Evolutionary conservation across 2,797 vertebrate genomes (phyloP), one percentile per base, ranked within the genome.

Genomic region (Catamblyrhynchus diadema): DNA sequence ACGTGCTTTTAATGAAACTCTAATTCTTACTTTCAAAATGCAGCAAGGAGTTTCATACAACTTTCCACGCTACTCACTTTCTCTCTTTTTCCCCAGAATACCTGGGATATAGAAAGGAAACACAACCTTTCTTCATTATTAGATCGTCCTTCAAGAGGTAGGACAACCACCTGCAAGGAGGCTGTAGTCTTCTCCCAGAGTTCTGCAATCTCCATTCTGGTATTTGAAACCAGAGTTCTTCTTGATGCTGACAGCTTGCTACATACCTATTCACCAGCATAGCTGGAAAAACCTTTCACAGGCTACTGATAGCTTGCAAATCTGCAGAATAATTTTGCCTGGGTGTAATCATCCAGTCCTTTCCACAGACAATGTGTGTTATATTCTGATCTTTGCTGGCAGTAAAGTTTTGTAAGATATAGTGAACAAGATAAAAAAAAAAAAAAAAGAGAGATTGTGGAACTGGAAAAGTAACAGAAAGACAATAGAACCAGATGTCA

Each of bases 261-360:
- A 66, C 0, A 0, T 25, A 35, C 9, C 17, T 47, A 42, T 28
- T 77, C 42, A 62, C 7, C 24, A 59, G 9, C 44, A 57, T 13
- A 81, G 37, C 9, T 35, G 8, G 33, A n/a, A n/a, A 69, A 77
- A 82, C 18, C 25, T 66, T 81, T 67, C 44, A 41, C 16, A 47
- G 24, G 61, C 27, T 90, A 37, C 51, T 57, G 44, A 62, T 18
- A 77, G 12, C 17, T 86, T 48, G 27, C 25, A 90, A 48, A 74
- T 81, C 74, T 83, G 27, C 11, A 64, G 65, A 80, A 44, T 77
- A 66, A 56, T 65, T 79, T n/a, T 85, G 23, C 20, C 25, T 77
- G 50, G 3, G 18, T 73, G 54, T 47, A 41, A 64, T 67, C 45
- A 60, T 39, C 3, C 42, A n/a, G 10, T 70, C 21, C 17, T 74